A percentile compares a stretch with the other conserved stretches of the same genome.
phyloP scores from a whole-genome alignment of 2,888 invertebrate genomes.

The Leptarthrus brevirostris region DNA sequence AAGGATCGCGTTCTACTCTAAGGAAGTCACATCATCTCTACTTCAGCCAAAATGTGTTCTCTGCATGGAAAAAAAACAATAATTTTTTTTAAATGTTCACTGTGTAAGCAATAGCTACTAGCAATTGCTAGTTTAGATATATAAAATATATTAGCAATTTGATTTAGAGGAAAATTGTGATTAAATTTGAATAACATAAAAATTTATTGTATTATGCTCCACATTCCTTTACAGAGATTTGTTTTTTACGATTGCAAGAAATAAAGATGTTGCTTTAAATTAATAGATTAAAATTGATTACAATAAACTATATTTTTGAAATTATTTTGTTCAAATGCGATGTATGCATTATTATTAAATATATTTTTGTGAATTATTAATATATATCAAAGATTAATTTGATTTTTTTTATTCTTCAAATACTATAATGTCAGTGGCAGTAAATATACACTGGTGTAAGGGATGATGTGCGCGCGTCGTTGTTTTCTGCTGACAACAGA shows the following conservation, averaged over 20 bases:
- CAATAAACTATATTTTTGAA: constrained; percentile 19
- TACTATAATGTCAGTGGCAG: no score
- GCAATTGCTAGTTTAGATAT: no score
- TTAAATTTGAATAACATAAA: neutral
- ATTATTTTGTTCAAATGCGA: constrained; percentile 25
- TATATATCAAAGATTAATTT: constrained; percentile 35
- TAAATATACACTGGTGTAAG: no score
- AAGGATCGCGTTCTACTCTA: no score
- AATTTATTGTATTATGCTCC: neutral
- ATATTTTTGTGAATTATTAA: constrained; percentile 43
- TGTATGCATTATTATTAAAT: constrained; percentile 30
- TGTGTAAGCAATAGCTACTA: neutral
- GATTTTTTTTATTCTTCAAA: no score
- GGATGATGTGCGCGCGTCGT: no score
- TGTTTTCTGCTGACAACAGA: no score
- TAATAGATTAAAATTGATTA: neutral
- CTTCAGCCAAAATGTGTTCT: no score
- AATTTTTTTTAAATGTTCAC: neutral
- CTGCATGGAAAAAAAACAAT: no score
- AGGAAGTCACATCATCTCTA: no score
- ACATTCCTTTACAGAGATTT: neutral
- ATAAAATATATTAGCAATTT: no score
- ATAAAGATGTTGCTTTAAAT: neutral
- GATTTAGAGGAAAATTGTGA: neutral
- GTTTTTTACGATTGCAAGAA: neutral